Percentiles rank a stretch among this genome's conserved stretches.
Evolutionary conservation across 2,888 invertebrate species (phyloP).

Genomic region (Amblyteles armatorius): DNA sequence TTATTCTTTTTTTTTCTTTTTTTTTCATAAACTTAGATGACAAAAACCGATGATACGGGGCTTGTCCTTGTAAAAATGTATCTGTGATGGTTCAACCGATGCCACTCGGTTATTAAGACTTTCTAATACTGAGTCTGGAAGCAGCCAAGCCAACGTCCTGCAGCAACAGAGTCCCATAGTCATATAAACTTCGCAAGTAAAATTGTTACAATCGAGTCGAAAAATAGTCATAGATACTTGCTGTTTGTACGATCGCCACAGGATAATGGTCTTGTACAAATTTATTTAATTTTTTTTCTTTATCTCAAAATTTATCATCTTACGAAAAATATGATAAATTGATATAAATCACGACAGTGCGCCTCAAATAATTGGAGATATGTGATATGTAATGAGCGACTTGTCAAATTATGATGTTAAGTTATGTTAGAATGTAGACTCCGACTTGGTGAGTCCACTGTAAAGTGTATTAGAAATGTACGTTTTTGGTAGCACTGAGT

Average conservation of each 20-base stretch:
- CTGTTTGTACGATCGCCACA: conserved; percentile 12
- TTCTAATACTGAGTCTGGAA: conserved; percentile 80
- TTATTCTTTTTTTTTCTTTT: conserved; percentile 4
- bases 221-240: conserved; percentile 7
- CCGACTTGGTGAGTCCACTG: conserved; percentile 1
- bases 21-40: conserved; percentile 38
- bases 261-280: not conserved
- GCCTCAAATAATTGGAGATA: conserved; percentile 70
- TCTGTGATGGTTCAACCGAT: conserved; percentile 62
- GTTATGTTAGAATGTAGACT: conserved; percentile 13
- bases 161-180: conserved; percentile 4
- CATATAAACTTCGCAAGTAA: conserved; percentile 27
- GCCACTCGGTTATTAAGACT: conserved; percentile 66
- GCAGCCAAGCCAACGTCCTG: conserved; percentile 78
- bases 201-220: conserved; percentile 26
- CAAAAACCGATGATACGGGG: conserved; percentile 66
- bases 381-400: conserved; percentile 76
- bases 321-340: conserved; percentile 56
- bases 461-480: conserved; percentile 27
- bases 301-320: conserved; percentile 26
- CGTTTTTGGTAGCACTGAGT: conserved; percentile 37
- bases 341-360: conserved; percentile 65
- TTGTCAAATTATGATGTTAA: conserved; percentile 42
- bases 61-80: conserved; percentile 35
- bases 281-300: not conserved